Percentiles rank a stretch among this genome's conserved stretches.
These are phyloP conservation scores for Champsocephalus gunnari DNA, from an alignment of 2,797 vertebrate genomes.

Conservation along the genomic window DNA sequence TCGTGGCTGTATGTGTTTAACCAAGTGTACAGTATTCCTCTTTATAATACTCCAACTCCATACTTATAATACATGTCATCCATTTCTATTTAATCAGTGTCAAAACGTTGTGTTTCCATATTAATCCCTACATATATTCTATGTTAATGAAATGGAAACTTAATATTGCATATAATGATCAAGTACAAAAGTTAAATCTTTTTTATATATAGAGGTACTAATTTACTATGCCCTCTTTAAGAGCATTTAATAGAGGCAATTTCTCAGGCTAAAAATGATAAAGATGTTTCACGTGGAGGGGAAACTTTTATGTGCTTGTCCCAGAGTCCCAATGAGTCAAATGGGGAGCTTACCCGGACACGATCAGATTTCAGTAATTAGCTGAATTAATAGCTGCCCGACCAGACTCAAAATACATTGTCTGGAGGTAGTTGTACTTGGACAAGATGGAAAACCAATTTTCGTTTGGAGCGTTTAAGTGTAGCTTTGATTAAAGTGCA, in stretches of 20 bases:
- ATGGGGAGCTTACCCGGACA: conserved; percentile 19
- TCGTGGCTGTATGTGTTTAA: conserved; percentile 18
- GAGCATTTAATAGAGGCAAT: conserved; percentile 40
- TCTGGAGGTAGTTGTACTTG: conserved; percentile 25
- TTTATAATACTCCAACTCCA: background rate
- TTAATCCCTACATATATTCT: background rate
- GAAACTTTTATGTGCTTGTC: conserved; percentile 20
- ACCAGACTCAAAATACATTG: conserved; percentile 24
- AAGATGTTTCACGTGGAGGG: conserved; percentile 21
- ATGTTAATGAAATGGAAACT: background rate
- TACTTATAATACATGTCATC: conserved; percentile 2
- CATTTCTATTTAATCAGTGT: conserved; percentile 22
- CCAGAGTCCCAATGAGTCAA: background rate
- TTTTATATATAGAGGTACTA: background rate
- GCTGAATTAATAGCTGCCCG: conserved; percentile 22
- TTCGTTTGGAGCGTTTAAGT: conserved; percentile 8
- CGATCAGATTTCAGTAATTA: conserved; percentile 33
- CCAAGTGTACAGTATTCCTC: background rate
- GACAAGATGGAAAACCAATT: conserved; percentile 37
- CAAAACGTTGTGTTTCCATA: conserved; percentile 17
- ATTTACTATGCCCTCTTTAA: conserved; percentile 41
- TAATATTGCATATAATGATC: conserved; percentile 5
- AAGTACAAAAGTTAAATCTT: conserved; percentile 7
- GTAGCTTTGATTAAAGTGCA: conserved; percentile 8
- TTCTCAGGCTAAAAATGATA: conserved; percentile 37